Evolutionary conservation across 2,888 invertebrate genomes (phyloP).

Genomic region (Dasysyrphus albostriatus): DNA sequence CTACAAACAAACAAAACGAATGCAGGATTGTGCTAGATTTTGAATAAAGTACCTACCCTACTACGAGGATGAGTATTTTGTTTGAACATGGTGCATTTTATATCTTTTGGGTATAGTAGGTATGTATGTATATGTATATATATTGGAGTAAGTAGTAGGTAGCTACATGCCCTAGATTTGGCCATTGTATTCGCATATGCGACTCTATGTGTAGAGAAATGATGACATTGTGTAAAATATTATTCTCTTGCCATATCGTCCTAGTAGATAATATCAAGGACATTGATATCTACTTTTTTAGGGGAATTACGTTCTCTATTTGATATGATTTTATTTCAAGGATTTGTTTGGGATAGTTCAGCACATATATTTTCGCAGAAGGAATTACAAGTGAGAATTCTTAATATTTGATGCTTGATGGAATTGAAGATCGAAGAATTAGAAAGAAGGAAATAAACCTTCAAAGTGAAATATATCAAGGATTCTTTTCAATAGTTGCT

Average conservation of each 20-base stretch:
- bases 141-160: not conserved
- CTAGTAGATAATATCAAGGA: not conserved
- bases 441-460: not conserved
- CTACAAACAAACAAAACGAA: constrained; percentile 46
- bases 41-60: constrained; percentile 33
- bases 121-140: no score
- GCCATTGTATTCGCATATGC: constrained; percentile 10
- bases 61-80: constrained; percentile 9
- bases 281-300: not conserved
- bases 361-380: not conserved
- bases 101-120: not conserved
- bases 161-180: constrained; percentile 42
- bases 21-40: constrained; percentile 56
- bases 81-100: constrained; percentile 34
- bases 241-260: not conserved
- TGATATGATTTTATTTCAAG: not conserved
- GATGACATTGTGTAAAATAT: constrained; percentile 24
- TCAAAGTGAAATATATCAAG: not conserved
- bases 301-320: not conserved
- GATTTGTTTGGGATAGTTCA: not conserved
- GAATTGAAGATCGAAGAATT: not conserved
- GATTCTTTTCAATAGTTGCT: not conserved
- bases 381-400: not conserved
- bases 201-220: not conserved
- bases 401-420: not conserved